Conservation (phyloP, 2,113 vertebrate genomes). For the Bufo bufo region DNA sequence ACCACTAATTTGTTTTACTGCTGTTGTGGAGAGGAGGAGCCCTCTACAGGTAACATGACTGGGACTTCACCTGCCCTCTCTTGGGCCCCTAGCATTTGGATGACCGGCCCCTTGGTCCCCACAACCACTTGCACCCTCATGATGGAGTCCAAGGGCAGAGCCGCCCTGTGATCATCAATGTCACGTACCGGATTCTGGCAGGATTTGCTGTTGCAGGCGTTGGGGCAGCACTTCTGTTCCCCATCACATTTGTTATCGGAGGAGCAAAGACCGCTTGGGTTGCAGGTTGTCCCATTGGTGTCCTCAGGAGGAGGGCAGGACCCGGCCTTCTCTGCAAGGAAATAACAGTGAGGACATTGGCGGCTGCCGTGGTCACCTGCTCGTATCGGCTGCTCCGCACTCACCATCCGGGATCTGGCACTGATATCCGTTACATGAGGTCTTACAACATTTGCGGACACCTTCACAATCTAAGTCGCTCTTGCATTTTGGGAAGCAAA, state of each 20-base stretch:
- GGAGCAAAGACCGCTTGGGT: not conserved
- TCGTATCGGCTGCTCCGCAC: not conserved
- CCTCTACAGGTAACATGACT: too few species aligned
- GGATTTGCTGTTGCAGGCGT: not conserved
- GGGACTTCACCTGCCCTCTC: not conserved
- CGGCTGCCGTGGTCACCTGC: not conserved
- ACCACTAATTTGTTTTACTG: too few species aligned
- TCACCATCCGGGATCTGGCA: constrained; percentile 40
- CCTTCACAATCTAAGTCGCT: not conserved
- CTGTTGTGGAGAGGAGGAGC: too few species aligned
- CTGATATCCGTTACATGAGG: constrained; percentile 3
- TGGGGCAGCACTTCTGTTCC: constrained; percentile 24
- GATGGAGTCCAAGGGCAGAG: not conserved
- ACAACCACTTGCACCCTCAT: not conserved
- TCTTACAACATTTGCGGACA: constrained; percentile 40
- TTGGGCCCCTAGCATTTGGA: not conserved
- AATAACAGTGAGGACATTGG: not conserved
- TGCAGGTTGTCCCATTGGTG: not conserved
- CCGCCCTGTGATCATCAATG: not conserved
- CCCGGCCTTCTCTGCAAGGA: constrained; percentile 25
- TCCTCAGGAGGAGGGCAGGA: not conserved
- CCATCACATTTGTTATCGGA: constrained; percentile 13
- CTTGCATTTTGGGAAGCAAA: not conserved
- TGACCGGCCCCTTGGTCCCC: too few species aligned
- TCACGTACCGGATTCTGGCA: constrained; percentile 18